Base-by-base conservation (phyloP, 2,797 vertebrate species). In the Lates japonicus region DNA sequence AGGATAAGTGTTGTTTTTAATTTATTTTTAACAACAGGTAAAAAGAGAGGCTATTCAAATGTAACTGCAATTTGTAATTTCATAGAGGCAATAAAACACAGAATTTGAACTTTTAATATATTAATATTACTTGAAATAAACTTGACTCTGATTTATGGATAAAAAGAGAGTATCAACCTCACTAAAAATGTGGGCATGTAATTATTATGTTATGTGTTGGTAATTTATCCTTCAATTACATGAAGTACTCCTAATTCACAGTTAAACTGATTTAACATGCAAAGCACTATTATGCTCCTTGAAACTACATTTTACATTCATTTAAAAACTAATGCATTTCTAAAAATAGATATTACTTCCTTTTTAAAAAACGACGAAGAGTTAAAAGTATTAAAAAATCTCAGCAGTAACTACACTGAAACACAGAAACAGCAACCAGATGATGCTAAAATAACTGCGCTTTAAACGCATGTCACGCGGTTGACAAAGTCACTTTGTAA, bases 361-460 rank as follows among this genome's bases (percentile, higher is more conserved):
- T 8, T 35, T 57, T 57, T 41, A 71, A 25, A 25, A 51, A 25
- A 66, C 3, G 48, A 68, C 11, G 39, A 16, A 31, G 37, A 25
- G 41, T 13, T 14, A 4, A 13, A 39, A 29, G 5, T 44, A 33
- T 58, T 35, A 44, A 42, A 48, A 35, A 67, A 63, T 20, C n/a
- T 62, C 3, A 19, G 42, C 51, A 25, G 33, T 3, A 65, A 54
- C 3, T 42, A 44, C 19, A 16, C 33, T 46, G 25, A 39, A 41
- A 76, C 2, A 41, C 22, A 63, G 58, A 62, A 48, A 49, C 39
- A 49, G 31, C 48, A 74, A 5, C 41, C 54, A 74, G 52, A 37
- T 58, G 25, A 69, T 29, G 73, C 62, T 54, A 13, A 54, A 71
- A 51, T 11, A 49, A 65, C 17, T 29, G 67, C 41, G 39, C 31